These are phyloP conservation scores for Eurystomus gularis DNA, from an alignment of 2,113 vertebrate genomes.

Conservation along the genomic window DNA sequence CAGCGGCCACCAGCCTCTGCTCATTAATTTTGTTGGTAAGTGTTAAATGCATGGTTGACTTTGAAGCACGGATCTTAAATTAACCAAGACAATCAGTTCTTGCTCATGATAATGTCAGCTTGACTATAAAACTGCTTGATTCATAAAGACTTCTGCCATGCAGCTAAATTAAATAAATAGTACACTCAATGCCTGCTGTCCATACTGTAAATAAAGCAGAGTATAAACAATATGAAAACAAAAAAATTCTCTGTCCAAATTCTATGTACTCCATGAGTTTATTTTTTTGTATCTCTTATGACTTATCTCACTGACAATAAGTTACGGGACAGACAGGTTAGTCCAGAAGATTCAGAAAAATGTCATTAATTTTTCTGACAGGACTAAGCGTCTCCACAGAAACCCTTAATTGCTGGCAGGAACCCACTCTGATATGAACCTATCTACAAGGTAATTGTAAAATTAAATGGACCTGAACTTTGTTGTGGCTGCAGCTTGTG, in stretches of 20 bases:
- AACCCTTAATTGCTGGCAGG: background rate
- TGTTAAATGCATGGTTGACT: slow-evolving; percentile 38
- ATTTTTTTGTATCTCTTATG: background rate
- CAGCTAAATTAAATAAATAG: slow-evolving; percentile 15
- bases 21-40: slow-evolving; percentile 53
- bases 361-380: background rate
- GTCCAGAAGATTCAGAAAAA: background rate
- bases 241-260: background rate
- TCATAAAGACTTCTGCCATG: slow-evolving; percentile 18
- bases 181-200: background rate
- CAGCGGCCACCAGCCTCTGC: background rate
- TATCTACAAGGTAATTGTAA: background rate
- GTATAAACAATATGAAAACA: background rate
- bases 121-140: slow-evolving; percentile 31
- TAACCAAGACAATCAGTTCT: background rate
- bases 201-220: background rate
- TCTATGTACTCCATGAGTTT: background rate
- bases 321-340: background rate
- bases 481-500: background rate
- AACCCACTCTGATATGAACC: background rate
- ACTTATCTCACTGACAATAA: background rate
- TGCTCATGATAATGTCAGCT: slow-evolving; percentile 15
- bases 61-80: slow-evolving; percentile 20
- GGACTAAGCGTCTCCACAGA: background rate
- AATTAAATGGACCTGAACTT: background rate